Evolutionary conservation across 2,888 invertebrate genomes (phyloP).

Genomic region (Embidobia sp.): DNA sequence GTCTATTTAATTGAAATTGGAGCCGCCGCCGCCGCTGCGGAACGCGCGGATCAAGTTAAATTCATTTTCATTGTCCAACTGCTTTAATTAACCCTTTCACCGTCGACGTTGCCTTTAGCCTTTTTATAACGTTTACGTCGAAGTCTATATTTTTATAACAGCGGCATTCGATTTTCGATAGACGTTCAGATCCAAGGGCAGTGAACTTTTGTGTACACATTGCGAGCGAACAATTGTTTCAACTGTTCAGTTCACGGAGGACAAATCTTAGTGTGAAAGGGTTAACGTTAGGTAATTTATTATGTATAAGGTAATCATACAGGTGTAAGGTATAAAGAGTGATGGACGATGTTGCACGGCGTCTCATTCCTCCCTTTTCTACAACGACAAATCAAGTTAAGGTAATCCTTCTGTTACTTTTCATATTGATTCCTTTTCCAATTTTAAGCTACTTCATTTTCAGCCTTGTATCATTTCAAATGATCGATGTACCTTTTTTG

Average conservation of each 20-base stretch:
- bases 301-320: slow-evolving; percentile 19
- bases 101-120: slow-evolving; percentile 32
- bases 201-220: too few species aligned
- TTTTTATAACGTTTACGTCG: slow-evolving; percentile 29
- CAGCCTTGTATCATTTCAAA: too few species aligned
- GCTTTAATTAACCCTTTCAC: slow-evolving; percentile 49
- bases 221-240: slow-evolving; percentile 10
- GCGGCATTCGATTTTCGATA: slow-evolving; percentile 15
- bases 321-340: slow-evolving; percentile 1
- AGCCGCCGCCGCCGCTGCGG: background rate
- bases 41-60: slow-evolving; percentile 4
- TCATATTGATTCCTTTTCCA: too few species aligned
- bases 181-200: slow-evolving; percentile 15
- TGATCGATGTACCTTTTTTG: background rate
- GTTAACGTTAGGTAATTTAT: slow-evolving; percentile 35
- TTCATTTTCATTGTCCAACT: slow-evolving; percentile 29
- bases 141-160: slow-evolving; percentile 37
- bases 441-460: too few species aligned
- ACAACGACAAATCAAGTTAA: too few species aligned
- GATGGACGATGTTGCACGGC: slow-evolving; percentile 12
- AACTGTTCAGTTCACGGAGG: too few species aligned
- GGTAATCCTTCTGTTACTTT: too few species aligned
- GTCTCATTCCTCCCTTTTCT: too few species aligned
- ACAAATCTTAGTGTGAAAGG: slow-evolving; percentile 35
- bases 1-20: slow-evolving; percentile 24